Evolutionary conservation across 92 coral and sea anemone species (phyloP), one percentile per base, ranked within the genome.

Genomic region (Virgularia gustaviana): DNA sequence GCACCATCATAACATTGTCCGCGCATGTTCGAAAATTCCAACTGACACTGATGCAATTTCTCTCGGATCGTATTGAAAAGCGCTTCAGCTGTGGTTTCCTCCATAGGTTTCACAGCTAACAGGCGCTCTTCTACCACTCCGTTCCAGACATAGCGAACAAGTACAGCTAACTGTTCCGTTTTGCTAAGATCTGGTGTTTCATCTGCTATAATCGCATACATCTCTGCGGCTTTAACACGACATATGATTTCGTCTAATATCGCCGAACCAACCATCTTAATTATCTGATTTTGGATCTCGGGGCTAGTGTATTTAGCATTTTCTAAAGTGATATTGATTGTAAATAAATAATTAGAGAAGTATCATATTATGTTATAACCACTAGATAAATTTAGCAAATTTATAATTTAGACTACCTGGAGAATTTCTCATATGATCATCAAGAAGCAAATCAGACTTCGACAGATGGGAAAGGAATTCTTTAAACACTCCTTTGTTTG

Each of bases 1-100:
- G 88, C 81, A 39, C 84, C 84, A 56, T 83, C 78, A 62, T 83
- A 83, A 29, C 81, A 78, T 63, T 83, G 81, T 29, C 81, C 81
- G 44, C 77, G 54, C 29, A 78, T 36, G 24, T 79, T 43, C 49
- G 44, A 65, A 13, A 78, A 30, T 34, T 63, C 77, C 37, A 83
- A 47, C 18, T 77, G 65, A 35, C n/a, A 35, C 38, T 51, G 77
- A 70, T 77, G 20, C 36, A 82, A 60, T 16, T 63, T 63, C 9
- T 39, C 8, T 18, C 43, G 42, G 42, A 36, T 52, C 36, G 71
- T 37, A 63, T 0, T 2, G 71, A 63, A 63, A 24, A 57, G 64
- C 3, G 64, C 64, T 57, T 57, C 64, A 57, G 64, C 64, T 57
- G 64, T 28, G 55, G 55, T 47, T 47, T 47, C 55, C 55, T 15